Percentiles rank a stretch among this genome's conserved stretches.
phyloP scores from a whole-genome alignment of 2,113 vertebrate genomes.

The Butorides virescens region DNA sequence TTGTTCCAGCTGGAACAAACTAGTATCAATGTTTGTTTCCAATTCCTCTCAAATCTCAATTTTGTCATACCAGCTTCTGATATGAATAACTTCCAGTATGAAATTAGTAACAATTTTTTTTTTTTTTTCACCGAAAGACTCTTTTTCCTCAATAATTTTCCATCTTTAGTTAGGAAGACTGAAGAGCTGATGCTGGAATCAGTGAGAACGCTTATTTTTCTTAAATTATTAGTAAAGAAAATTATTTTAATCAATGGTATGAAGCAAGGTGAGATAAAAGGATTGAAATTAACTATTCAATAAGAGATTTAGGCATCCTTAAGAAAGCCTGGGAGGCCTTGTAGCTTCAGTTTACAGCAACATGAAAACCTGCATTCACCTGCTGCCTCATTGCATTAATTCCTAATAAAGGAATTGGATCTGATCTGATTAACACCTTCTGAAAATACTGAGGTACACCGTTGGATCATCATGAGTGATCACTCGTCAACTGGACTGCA shows the following conservation, averaged over 20 bases:
- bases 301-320: not conserved
- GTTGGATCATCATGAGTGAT: fast-evolving
- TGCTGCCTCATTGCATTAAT: not conserved
- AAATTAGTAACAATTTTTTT: not conserved
- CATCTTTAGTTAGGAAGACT: not conserved
- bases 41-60: not conserved
- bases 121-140: not conserved
- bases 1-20: not conserved
- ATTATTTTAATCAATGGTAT: not conserved
- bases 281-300: not conserved
- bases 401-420: not conserved
- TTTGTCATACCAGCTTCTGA: not conserved
- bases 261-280: not conserved
- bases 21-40: not conserved
- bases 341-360: not conserved
- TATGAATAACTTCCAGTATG: not conserved
- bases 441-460: not conserved
- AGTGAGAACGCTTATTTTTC: not conserved
- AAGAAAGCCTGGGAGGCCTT: not conserved
- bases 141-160: not conserved
- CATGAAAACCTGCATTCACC: not conserved
- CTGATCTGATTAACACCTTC: not conserved
- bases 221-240: not conserved
- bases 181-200: not conserved
- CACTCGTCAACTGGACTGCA: not conserved